Evolutionary conservation across 2,113 vertebrate genomes (phyloP), one percentile per base, ranked within the genome.

Genomic region (Dromaius novaehollandiae): DNA sequence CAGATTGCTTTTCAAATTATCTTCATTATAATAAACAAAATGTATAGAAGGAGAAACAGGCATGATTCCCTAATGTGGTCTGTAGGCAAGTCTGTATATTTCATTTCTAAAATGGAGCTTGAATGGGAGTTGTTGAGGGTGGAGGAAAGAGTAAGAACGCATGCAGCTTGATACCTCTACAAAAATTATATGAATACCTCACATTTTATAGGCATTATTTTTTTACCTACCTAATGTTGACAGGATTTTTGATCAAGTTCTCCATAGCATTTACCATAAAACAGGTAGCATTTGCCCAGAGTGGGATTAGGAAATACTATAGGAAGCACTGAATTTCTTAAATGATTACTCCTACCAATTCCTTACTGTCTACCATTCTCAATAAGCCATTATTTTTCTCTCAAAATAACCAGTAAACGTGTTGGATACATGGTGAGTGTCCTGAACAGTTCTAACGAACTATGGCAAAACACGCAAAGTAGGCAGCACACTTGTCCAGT

Each of bases 1-100:
- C 69, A 94, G 91, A 92, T 94, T 97, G 94, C 94, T 94, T 95
- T 96, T 96, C 85, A 96, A 94, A 97, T 96, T 89, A 97, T 93
- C 89, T 95, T 95, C 76, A 94, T 95, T 97, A 84, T 85, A 95
- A 95, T 94, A 95, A 96, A 95, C 91, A 94, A 94, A 94, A 97
- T 50, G 48, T 90, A 95, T 90, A 95, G 85, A 95, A 93, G 79
- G 90, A 93, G 83, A 66, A 95, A 83, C 34, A 75, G 64, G 21
- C 77, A 76, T 50, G 76, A 86, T 92, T 96, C 83, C 38, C 38
- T 92, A 82, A 92, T 55, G 61, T 25, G 86, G 83, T 93, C 89
- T 88, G 68, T 95, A 82, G 83, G 81, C 78, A 86, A 88, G 50
- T 65, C 38, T 26, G 34, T 90, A 18, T 92, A 80, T 93, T 71